Conservation (phyloP, 2,113 vertebrate species). For the Oriolus oriolus region DNA sequence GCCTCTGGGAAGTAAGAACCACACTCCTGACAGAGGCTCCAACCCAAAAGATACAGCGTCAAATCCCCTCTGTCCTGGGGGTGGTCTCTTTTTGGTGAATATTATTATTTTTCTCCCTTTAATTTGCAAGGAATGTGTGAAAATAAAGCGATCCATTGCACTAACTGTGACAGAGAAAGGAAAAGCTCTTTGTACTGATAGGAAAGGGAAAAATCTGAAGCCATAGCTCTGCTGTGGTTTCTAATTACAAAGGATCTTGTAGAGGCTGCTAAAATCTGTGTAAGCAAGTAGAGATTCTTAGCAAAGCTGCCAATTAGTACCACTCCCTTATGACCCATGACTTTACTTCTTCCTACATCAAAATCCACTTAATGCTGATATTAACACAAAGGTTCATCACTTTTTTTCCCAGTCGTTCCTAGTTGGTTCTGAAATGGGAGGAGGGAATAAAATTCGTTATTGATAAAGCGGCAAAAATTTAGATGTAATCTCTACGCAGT, state of each 20-base stretch:
- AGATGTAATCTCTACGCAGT: not conserved
- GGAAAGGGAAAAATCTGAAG: not conserved
- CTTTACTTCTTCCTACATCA: not conserved
- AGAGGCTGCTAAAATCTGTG: not conserved
- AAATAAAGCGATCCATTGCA: not conserved
- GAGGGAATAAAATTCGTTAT: not conserved
- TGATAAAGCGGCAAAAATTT: not conserved
- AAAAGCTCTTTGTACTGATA: not conserved
- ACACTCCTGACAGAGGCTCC: not conserved
- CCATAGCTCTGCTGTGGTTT: not conserved
- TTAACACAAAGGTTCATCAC: rapidly evolving
- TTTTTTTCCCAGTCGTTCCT: not conserved
- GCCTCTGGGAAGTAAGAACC: not conserved
- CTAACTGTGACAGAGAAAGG: not conserved
- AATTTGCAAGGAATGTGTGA: not conserved
- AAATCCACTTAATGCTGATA: not conserved
- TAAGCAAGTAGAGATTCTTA: not conserved
- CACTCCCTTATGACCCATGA: not conserved
- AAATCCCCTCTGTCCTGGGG: not conserved
- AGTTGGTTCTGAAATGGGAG: not conserved
- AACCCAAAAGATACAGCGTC: not conserved
- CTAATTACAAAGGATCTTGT: not conserved
- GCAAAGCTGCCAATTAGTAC: not conserved
- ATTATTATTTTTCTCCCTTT: not conserved
- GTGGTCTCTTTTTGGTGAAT: not conserved